Base-by-base conservation (phyloP, 2,888 invertebrate species). In the Lissocephala sabroskyi region DNA sequence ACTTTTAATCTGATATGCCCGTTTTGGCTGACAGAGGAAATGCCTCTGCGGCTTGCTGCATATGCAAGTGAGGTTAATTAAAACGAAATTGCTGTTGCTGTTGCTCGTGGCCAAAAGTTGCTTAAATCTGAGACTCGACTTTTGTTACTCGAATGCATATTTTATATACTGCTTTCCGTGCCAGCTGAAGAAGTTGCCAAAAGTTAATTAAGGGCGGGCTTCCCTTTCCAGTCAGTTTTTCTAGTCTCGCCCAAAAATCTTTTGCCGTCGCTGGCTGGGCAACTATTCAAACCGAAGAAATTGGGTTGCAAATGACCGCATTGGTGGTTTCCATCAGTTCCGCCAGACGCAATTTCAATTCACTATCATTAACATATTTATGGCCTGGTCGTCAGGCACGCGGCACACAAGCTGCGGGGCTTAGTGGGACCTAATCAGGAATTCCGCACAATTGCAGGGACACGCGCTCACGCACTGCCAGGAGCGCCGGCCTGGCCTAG, bases 281-380 rank as follows among this genome's bases (percentile, higher is more conserved):
- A 32, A 29, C 4, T 29, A 29, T 7, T 29, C 29, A 7, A 13
- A 2, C 3, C 6, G 11, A 6, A 11, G 6, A 32, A 32, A 32
- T 13, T 32, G 30, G 11, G 2, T n/a, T n/a, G n/a, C n/a, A n/a
- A n/a, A n/a, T n/a, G n/a, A n/a, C n/a, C n/a, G n/a, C n/a, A n/a
- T n/a, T n/a, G n/a, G n/a, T n/a, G n/a, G n/a, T n/a, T n/a, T n/a
- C n/a, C n/a, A n/a, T n/a, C n/a, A n/a, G n/a, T n/a, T n/a, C n/a
- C n/a, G 16, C 50, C 48, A 41, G 37, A 41, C 52, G 50, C 63
- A 70, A 59, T 65, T 74, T 66, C 62, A 74, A 73, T 73, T 68
- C 74, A 70, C 74, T 65, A 47, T 54, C 55, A 74, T 74, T 62
- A 70, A 59, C 63, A 67, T 74, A 70, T 67, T 67, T 62, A 67